Evolutionary conservation across 2,797 vertebrate genomes (phyloP), one percentile per base, ranked within the genome.

Genomic region (Merluccius polli): DNA sequence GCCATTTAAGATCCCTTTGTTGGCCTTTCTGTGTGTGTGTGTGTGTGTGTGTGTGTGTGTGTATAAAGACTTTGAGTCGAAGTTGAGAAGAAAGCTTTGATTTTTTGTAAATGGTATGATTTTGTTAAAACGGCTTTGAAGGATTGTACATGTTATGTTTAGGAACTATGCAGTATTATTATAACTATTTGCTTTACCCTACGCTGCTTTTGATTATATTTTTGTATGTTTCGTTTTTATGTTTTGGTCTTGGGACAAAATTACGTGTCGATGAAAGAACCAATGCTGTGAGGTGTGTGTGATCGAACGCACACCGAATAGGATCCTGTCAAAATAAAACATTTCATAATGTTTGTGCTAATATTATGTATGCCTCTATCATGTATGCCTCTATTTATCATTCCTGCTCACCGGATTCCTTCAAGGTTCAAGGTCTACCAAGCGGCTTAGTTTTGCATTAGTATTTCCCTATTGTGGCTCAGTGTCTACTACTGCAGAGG

Each of bases 111-210:
- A 65, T 65, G 52, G n/a, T 65, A 65, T 65, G 87, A 87, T 81
- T 75, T n/a, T 63, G 76, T 79, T 85, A 59, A 73, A 67, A 33
- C 52, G 48, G 73, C 79, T 72, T 75, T 75, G 77, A 84, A 84
- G 78, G 83, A 85, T 65, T 33, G 59, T 83, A 83, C 85, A 90
- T 87, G 75, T 90, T 89, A 87, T 87, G 83, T 90, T 79, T 81
- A 33, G 75, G 77, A 75, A 86, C 69, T 86, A 73, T 91, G 84
- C 89, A 88, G 87, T 90, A 87, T 91, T 89, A 83, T 80, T 63
- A 27, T n/a, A n/a, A n/a, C 31, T 30, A 30, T 75, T 75, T 27
- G 84, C 82, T 86, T 86, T 74, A 74, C 67, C 77, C 77, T 70
- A 76, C 79, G 79, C 72, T 78, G 86, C 85, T 87, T 87, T 79